A percentile compares a stretch with the other conserved stretches of the same genome.
Conservation (phyloP, 1,140 invertebrate species). For the Pollicipes pollicipes region DNA sequence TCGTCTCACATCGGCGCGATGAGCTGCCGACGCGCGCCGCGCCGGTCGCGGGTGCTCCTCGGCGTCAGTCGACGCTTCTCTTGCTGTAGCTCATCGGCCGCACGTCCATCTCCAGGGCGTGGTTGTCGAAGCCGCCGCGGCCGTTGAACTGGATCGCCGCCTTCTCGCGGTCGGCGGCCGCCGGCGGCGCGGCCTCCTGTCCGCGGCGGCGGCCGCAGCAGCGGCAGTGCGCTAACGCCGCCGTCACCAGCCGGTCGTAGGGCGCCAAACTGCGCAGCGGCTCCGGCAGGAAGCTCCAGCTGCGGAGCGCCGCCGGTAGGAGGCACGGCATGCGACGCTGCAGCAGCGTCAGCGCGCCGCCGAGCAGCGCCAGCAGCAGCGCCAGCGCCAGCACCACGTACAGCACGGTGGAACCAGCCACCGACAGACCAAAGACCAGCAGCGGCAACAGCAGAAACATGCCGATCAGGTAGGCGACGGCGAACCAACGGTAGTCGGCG, state of each 20-base stretch:
- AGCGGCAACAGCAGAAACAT: slow-evolving; percentile 34
- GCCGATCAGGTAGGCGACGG: slow-evolving; percentile 33
- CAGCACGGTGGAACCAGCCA: slow-evolving; percentile 19
- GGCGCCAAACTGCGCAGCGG: slow-evolving; percentile 31
- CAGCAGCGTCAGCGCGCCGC: slow-evolving; percentile 21
- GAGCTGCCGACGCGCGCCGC: no score
- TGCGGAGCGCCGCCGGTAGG: slow-evolving; percentile 28
- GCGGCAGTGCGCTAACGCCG: no score
- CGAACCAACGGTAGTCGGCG: slow-evolving; percentile 37
- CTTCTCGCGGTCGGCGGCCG: no score
- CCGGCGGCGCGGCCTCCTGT: no score
- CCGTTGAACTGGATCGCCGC: no score
- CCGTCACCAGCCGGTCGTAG: slow-evolving; percentile 20
- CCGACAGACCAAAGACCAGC: slow-evolving; percentile 28
- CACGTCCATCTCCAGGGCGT: no score
- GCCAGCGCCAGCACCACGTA: slow-evolving; percentile 16
- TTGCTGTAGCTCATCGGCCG: no score
- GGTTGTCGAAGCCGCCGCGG: no score
- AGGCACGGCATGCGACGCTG: slow-evolving; percentile 27
- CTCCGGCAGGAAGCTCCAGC: slow-evolving; percentile 36
- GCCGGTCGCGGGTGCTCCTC: no score
- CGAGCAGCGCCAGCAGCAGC: slow-evolving; percentile 22
- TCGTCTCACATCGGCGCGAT: no score
- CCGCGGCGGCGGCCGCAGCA: no score
- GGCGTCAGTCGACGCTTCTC: no score